phyloP scores from a whole-genome alignment of 2,888 invertebrate genomes.

The Acrobasis suavella region DNA sequence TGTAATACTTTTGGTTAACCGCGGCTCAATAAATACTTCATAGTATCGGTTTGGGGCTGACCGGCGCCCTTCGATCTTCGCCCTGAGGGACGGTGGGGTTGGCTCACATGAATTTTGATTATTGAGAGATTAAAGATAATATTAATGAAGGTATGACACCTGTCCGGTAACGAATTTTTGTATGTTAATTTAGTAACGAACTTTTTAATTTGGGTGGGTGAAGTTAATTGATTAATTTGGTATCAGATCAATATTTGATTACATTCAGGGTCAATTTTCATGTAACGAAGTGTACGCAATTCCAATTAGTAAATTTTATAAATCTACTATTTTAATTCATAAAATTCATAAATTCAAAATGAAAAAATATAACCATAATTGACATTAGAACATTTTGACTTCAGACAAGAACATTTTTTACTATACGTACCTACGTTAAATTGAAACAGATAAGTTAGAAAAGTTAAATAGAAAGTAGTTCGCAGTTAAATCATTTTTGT shows the following conservation, averaged over 20 bases:
- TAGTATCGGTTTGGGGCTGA: slow-evolving; percentile 76
- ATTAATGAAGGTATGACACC: slow-evolving; percentile 19
- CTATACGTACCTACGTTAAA: too few relatives aligned
- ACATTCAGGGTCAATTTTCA: neutral
- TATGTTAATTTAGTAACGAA: slow-evolving; percentile 19
- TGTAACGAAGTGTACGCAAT: too few relatives aligned
- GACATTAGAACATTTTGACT: too few relatives aligned
- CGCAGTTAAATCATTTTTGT: too few relatives aligned
- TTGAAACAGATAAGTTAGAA: too few relatives aligned
- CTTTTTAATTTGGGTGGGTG: slow-evolving; percentile 14
- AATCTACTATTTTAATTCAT: too few relatives aligned
- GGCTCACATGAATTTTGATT: slow-evolving; percentile 42
- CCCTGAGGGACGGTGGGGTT: slow-evolving; percentile 56
- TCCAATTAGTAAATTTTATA: too few relatives aligned
- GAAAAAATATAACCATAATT: too few relatives aligned
- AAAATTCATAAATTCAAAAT: too few relatives aligned
- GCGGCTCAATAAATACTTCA: slow-evolving; percentile 82
- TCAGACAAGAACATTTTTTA: too few relatives aligned
- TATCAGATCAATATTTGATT: slow-evolving; percentile 7
- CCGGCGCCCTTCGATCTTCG: slow-evolving; percentile 75
- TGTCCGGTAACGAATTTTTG: slow-evolving; percentile 16
- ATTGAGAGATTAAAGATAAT: slow-evolving; percentile 20
- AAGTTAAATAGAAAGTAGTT: too few relatives aligned
- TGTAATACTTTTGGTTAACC: slow-evolving; percentile 79
- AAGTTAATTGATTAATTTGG: slow-evolving; percentile 9